Percentiles rank a stretch among this genome's conserved stretches.
phyloP scores from a whole-genome alignment of 2,113 vertebrate species.

The Perccottus glenii region DNA sequence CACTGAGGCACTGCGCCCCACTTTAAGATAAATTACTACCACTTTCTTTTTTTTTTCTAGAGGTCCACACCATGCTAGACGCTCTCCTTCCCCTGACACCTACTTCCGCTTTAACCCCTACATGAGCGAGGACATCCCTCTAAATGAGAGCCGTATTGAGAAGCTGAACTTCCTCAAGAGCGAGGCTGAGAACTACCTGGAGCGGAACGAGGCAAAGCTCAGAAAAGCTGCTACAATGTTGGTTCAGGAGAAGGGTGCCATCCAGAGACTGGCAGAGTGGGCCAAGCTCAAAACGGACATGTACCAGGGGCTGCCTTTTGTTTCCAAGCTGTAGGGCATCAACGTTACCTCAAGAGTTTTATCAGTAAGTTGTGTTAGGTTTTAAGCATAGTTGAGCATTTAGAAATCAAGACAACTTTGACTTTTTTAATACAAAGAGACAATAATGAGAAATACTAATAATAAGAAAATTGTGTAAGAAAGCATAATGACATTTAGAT shows the following conservation, averaged over 20 bases:
- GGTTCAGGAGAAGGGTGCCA: conserved; percentile 84
- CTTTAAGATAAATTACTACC: not conserved
- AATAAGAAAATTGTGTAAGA: not conserved
- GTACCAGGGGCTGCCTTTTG: conserved; percentile 88
- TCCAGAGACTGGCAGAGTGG: conserved; percentile 92
- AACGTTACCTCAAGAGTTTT: not conserved
- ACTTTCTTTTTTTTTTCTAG: conserved; percentile 68
- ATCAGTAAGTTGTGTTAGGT: conserved; percentile 1
- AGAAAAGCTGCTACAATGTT: conserved; percentile 87
- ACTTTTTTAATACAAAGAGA: not conserved
- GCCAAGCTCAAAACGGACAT: conserved; percentile 88
- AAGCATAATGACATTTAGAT: not conserved
- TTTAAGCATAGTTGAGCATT: not conserved
- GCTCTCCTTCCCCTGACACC: conserved; percentile 89
- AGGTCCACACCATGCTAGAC: conserved; percentile 96
- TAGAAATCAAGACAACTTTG: not conserved
- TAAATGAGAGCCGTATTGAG: conserved; percentile 92
- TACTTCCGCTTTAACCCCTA: conserved; percentile 97
- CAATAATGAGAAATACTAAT: not conserved
- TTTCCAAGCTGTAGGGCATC: conserved; percentile 85
- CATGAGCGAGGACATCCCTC: conserved; percentile 90
- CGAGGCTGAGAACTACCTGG: conserved; percentile 88
- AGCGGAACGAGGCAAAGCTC: conserved; percentile 92
- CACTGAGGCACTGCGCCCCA: no score
- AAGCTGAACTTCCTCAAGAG: conserved; percentile 87